Conservation (phyloP, 2,113 vertebrate genomes). For the Machaerirhynchus nigripectus region DNA sequence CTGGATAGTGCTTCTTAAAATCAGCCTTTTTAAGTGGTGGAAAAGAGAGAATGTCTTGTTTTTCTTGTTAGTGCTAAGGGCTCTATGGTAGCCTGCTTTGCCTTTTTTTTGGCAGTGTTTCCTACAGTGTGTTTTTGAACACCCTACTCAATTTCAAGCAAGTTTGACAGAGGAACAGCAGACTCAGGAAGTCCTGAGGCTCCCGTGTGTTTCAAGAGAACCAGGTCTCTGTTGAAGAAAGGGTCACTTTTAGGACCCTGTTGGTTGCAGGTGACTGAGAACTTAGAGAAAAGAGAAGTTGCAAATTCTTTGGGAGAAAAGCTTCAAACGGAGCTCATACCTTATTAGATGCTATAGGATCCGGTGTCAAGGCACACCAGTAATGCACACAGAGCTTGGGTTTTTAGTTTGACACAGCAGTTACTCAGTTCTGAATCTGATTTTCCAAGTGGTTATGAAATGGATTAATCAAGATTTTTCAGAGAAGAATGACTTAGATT, state of each 20-base stretch:
- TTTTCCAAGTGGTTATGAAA: background rate
- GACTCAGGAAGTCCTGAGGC: background rate
- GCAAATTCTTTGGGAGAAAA: rapidly evolving
- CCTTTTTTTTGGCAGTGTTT: background rate
- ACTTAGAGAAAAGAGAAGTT: background rate
- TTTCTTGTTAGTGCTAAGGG: background rate
- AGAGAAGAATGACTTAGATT: background rate
- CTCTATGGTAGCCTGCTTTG: background rate
- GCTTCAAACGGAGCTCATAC: background rate
- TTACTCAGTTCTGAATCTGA: background rate
- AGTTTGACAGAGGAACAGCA: background rate
- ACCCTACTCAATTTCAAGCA: background rate
- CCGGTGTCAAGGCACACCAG: background rate
- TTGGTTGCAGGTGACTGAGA: background rate
- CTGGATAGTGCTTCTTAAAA: background rate
- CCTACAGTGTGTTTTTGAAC: background rate
- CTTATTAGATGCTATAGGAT: background rate
- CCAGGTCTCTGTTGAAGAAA: background rate
- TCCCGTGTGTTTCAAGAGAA: background rate
- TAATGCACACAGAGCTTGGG: background rate
- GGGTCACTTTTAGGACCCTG: background rate
- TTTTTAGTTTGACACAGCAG: background rate
- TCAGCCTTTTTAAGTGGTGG: background rate
- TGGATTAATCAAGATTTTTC: background rate
- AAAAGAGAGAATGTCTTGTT: background rate